Conservation (phyloP, 1,140 invertebrate species). For the Delia radicum region DNA sequence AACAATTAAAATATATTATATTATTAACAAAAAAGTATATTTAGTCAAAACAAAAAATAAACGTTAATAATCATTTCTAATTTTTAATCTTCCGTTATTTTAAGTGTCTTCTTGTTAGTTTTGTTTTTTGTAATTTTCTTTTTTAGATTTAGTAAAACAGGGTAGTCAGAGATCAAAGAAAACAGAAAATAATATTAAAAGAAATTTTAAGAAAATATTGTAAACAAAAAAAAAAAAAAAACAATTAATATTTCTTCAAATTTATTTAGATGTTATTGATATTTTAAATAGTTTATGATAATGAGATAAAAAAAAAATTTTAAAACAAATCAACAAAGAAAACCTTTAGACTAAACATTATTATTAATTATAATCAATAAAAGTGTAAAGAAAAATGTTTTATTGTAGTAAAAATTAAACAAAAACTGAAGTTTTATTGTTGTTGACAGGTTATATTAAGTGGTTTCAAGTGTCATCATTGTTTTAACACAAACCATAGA, state of each 20-base stretch:
- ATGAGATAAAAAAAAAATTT: too few species aligned
- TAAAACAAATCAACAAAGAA: not conserved
- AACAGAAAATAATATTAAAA: not conserved
- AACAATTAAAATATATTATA: too few species aligned
- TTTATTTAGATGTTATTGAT: conserved; percentile 2
- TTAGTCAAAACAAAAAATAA: too few species aligned
- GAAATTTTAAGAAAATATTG: not conserved
- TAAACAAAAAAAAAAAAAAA: not conserved
- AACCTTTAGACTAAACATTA: not conserved
- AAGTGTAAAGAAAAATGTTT: not conserved
- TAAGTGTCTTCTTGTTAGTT: not conserved
- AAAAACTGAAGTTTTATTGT: not conserved
- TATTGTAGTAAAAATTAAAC: not conserved
- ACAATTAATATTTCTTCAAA: not conserved
- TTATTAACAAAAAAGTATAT: not conserved
- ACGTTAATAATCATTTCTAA: too few species aligned
- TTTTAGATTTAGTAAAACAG: not conserved
- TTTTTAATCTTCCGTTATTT: too few species aligned
- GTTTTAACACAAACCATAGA: too few species aligned
- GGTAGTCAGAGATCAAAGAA: not conserved
- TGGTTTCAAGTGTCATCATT: too few species aligned
- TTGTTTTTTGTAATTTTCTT: not conserved
- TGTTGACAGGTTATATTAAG: too few species aligned
- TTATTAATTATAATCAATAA: not conserved
- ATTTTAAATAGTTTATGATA: not conserved